Percentiles rank a stretch among this genome's conserved stretches.
Conservation (phyloP, 2,888 invertebrate species). For the Bombylius major region DNA sequence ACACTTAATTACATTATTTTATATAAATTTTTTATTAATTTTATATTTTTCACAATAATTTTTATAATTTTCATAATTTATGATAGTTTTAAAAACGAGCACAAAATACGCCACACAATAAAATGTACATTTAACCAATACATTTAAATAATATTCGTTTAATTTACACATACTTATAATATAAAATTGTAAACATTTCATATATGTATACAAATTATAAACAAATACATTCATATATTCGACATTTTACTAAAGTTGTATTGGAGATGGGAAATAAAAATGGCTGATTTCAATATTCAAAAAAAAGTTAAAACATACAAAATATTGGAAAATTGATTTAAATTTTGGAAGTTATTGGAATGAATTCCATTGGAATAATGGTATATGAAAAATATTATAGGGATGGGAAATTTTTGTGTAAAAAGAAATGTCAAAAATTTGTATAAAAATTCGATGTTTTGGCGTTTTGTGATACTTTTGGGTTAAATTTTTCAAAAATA, state of each 20-base stretch:
- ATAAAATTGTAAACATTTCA: slow-evolving; percentile 17
- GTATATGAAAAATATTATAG: too few relatives aligned
- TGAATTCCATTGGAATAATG: too few relatives aligned
- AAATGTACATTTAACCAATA: slow-evolving; percentile 12
- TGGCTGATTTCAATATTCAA: too few relatives aligned
- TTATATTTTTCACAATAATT: slow-evolving; percentile 14
- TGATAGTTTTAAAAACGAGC: slow-evolving; percentile 17
- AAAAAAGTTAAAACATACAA: too few relatives aligned
- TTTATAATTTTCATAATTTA: slow-evolving; percentile 23
- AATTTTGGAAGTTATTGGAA: too few relatives aligned
- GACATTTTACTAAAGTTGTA: not conserved
- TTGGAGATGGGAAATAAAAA: not conserved
- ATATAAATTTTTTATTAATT: slow-evolving; percentile 7
- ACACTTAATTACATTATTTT: slow-evolving; percentile 19
- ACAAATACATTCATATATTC: not conserved
- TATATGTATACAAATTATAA: not conserved
- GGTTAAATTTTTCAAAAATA: too few relatives aligned
- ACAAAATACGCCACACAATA: slow-evolving; percentile 21
- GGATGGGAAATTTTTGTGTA: too few relatives aligned
- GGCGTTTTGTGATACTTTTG: too few relatives aligned
- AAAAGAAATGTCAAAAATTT: too few relatives aligned
- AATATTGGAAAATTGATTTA: too few relatives aligned
- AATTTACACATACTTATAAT: not conserved
- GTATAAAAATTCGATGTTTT: too few relatives aligned
- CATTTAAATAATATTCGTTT: not conserved